Conservation (phyloP, 2,113 vertebrate genomes). For the Steatornis caripensis region DNA sequence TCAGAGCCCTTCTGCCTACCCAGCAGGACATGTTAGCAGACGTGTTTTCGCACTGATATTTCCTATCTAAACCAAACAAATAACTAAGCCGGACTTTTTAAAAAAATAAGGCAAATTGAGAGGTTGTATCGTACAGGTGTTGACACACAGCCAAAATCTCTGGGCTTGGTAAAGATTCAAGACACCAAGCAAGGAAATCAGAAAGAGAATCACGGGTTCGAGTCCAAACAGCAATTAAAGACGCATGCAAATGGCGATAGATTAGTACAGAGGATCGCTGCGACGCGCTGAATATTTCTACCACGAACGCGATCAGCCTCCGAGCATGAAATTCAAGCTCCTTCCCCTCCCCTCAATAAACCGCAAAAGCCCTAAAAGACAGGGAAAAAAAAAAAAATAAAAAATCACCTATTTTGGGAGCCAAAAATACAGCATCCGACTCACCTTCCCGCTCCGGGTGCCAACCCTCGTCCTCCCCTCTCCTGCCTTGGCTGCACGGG, state of each 20-base stretch:
- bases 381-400: too few species aligned
- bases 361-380: background rate
- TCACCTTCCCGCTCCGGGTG: constrained; percentile 55
- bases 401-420: background rate
- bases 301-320: background rate
- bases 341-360: background rate
- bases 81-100: background rate
- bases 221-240: constrained; percentile 6
- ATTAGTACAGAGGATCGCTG: background rate
- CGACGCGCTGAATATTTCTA: rapidly evolving
- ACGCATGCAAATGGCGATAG: background rate
- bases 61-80: background rate
- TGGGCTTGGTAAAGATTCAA: background rate
- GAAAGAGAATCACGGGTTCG: background rate
- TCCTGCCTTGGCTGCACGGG: background rate
- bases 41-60: background rate
- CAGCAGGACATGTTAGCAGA: background rate
- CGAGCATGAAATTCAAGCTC: background rate
- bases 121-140: background rate
- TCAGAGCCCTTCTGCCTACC: background rate
- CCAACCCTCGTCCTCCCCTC: background rate
- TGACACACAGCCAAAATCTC: background rate
- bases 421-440: background rate
- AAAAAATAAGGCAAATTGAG: background rate
- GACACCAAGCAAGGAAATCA: background rate